phyloP scores from a whole-genome alignment of 1,140 invertebrate species.

The Philotrypesis tridentata region DNA sequence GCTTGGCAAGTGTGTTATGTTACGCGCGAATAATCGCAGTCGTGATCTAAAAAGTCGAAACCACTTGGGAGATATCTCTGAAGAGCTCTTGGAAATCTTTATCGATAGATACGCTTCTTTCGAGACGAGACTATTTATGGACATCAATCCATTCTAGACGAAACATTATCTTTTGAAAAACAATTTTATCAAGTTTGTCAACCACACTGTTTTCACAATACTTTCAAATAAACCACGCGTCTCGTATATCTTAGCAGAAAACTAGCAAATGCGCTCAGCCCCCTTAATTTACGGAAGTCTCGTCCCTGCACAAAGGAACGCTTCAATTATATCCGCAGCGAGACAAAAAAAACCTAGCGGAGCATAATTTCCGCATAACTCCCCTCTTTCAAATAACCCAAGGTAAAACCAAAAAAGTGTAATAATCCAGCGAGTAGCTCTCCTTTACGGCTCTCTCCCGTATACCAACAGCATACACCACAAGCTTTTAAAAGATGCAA shows the following conservation, averaged over 20 bases:
- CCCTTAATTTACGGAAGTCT: too few species aligned
- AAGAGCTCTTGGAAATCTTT: background rate
- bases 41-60: background rate
- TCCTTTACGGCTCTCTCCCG: background rate
- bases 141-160: background rate
- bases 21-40: background rate
- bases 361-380: too few species aligned
- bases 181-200: background rate
- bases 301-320: too few species aligned
- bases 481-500: conserved; percentile 7
- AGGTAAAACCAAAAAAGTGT: too few species aligned
- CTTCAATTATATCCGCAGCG: too few species aligned
- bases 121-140: background rate
- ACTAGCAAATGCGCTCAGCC: too few species aligned
- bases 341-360: too few species aligned
- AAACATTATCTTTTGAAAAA: background rate
- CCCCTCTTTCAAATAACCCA: too few species aligned
- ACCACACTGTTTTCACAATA: background rate
- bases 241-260: background rate
- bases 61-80: background rate
- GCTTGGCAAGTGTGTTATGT: background rate
- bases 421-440: conserved; percentile 18
- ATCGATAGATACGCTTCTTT: background rate
- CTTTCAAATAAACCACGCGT: background rate
- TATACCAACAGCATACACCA: background rate